Base-by-base conservation (phyloP, 1,140 invertebrate species). In the Zaprionus ghesquierei region DNA sequence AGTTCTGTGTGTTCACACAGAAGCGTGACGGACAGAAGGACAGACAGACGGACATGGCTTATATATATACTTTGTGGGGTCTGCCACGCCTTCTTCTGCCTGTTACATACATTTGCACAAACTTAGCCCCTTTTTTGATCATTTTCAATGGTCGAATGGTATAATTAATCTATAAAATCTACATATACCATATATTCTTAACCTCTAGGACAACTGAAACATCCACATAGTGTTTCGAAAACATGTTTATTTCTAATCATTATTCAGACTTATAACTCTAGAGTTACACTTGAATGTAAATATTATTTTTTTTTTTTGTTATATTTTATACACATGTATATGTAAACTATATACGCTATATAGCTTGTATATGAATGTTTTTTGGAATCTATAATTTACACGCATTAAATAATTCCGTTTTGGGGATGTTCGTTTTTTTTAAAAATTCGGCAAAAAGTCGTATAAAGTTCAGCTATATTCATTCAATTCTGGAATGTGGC, bases 211-310 rank as follows among this genome's bases (percentile, higher is more conserved):
- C 1, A 29, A 29, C 2, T 38, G 35, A 23, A 15, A 56, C 22
- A 22, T 23, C 12, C 31, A n/a, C 10, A 2, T n/a, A 69, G 23
- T 61, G 53, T 72, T 72, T 73, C 63, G 41, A 76, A 73, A 73
- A 76, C 56, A 61, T 41, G 22, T 75, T 62, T 89, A 84, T 89
- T 85, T 75, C 72, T 87, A 86, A 72, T 59, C 66, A 75, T 84
- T 80, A 78, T 80, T 89, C 84, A 89, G 84, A 89, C 84, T 89
- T 89, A 89, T 84, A 89, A 75, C 84, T 89, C 79, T 89, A 89
- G 64, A 70, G 73, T 89, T 89, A 89, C 77, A 89, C 61, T 82
- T 82, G 68, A 82, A 86, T 86, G 72, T 84, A 84, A 76, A 76
- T 64, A 64, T 64, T 69, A 54, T 63, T 63, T 25, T 12, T n/a